phyloP scores from a whole-genome alignment of 2,797 vertebrate species.

The Ctenopoma multispine region DNA sequence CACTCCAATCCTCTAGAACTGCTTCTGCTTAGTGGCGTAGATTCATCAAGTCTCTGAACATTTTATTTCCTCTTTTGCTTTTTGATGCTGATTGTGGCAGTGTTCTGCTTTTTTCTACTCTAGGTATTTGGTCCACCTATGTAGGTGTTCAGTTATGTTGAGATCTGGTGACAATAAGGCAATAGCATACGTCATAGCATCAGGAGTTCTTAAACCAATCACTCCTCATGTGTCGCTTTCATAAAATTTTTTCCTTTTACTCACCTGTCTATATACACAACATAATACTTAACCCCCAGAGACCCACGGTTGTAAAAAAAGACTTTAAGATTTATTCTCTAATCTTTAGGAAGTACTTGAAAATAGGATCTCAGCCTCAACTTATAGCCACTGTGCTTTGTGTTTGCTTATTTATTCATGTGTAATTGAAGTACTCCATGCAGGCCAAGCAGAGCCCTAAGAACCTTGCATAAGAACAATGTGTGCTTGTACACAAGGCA shows the following conservation, averaged over 20 bases:
- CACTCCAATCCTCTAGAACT: not conserved
- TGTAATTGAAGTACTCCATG: conserved; percentile 23
- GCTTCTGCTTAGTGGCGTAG: not conserved
- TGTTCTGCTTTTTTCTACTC: not conserved
- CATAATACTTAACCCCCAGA: no score
- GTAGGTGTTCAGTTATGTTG: not conserved
- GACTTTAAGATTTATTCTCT: conserved; percentile 7
- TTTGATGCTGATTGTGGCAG: not conserved
- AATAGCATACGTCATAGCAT: not conserved
- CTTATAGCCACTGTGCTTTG: not conserved
- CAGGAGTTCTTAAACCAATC: not conserved
- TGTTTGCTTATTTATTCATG: conserved; percentile 33
- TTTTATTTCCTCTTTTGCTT: not conserved
- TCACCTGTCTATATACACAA: not conserved
- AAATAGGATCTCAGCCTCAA: conserved; percentile 2
- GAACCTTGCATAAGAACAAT: conserved; percentile 11
- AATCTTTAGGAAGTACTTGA: conserved; percentile 12
- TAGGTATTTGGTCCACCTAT: not conserved
- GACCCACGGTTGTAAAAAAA: no score
- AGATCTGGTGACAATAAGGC: not conserved
- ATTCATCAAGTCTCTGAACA: not conserved
- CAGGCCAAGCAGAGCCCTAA: conserved; percentile 9
- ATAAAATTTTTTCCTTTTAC: not conserved
- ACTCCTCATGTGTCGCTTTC: not conserved
- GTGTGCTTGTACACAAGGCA: conserved; percentile 4